These are phyloP conservation scores for Kobus ellipsiprymnus DNA, from an alignment of 2,113 vertebrate species.

Conservation along the genomic window DNA sequence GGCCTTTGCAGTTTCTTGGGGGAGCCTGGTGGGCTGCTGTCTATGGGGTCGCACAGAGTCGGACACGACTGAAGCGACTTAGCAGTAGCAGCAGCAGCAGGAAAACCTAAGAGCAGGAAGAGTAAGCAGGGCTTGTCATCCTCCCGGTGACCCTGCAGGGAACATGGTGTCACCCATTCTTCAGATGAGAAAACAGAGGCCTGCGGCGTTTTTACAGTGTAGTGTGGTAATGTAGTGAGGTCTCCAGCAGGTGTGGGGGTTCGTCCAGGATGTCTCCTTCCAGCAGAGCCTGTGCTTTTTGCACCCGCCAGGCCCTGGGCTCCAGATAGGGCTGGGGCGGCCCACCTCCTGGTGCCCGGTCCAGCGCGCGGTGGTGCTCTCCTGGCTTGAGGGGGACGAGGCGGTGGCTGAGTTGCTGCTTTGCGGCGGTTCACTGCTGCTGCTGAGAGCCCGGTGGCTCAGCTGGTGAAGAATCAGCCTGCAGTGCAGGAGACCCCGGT, in stretches of 20 bases:
- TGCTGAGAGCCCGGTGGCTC: not conserved
- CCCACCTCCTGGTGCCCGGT: not conserved
- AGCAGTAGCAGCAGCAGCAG: no score
- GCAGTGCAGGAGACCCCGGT: not conserved
- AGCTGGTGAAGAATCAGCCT: not conserved
- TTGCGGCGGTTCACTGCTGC: no score
- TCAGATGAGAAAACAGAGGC: not conserved
- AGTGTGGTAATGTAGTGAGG: accelerated
- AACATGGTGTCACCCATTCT: accelerated
- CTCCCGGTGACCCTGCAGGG: not conserved
- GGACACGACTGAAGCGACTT: no score
- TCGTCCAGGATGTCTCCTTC: not conserved
- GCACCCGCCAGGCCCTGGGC: accelerated
- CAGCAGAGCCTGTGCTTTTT: not conserved
- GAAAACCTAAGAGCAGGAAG: not conserved
- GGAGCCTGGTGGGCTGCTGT: no score
- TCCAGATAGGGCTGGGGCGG: not conserved
- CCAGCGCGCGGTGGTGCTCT: accelerated
- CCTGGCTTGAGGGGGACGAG: not conserved
- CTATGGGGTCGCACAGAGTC: no score
- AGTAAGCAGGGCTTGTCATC: not conserved
- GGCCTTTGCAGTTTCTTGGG: not conserved
- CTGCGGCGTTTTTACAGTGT: accelerated
- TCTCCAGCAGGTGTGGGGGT: not conserved
- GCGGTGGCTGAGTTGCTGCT: no score